Evolutionary conservation across 35 echinoderm and acorn worm genomes (phyloP).

Genomic region (Acanthaster planci): DNA sequence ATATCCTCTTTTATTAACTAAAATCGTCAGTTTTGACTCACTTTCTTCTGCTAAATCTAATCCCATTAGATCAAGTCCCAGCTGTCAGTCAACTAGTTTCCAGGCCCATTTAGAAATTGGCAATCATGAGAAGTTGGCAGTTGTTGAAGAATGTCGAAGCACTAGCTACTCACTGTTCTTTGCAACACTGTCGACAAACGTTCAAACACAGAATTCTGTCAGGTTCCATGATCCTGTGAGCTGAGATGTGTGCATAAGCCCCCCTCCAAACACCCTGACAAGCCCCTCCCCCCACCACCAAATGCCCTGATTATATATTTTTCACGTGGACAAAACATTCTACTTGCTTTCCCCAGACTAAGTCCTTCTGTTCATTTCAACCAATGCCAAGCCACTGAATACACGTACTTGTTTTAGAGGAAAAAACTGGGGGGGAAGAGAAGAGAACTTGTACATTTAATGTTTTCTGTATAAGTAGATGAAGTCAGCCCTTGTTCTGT

Average conservation of each 20-base stretch:
- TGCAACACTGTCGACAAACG: too few relatives aligned
- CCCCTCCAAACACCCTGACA: background rate
- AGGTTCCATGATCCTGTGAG: background rate
- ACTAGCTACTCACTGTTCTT: too few relatives aligned
- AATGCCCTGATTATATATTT: slow-evolving; percentile 14
- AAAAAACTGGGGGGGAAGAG: background rate
- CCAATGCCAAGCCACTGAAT: background rate
- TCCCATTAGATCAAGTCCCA: too few relatives aligned
- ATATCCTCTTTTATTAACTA: too few relatives aligned
- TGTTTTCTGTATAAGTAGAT: slow-evolving; percentile 7
- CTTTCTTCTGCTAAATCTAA: too few relatives aligned
- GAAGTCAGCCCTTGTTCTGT: background rate
- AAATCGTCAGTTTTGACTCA: too few relatives aligned
- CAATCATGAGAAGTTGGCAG: too few relatives aligned
- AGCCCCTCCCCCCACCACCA: too few relatives aligned
- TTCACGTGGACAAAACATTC: background rate
- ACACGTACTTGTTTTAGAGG: slow-evolving; percentile 20
- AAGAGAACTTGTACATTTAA: background rate
- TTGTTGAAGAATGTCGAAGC: too few relatives aligned
- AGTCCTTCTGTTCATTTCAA: background rate
- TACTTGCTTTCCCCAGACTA: background rate
- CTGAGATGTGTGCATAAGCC: background rate
- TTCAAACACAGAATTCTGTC: slow-evolving; percentile 5
- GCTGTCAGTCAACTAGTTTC: too few relatives aligned
- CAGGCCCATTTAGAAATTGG: too few relatives aligned